Evolutionary conservation across 1,140 invertebrate genomes (phyloP).

Genomic region (Episyrphus balteatus): DNA sequence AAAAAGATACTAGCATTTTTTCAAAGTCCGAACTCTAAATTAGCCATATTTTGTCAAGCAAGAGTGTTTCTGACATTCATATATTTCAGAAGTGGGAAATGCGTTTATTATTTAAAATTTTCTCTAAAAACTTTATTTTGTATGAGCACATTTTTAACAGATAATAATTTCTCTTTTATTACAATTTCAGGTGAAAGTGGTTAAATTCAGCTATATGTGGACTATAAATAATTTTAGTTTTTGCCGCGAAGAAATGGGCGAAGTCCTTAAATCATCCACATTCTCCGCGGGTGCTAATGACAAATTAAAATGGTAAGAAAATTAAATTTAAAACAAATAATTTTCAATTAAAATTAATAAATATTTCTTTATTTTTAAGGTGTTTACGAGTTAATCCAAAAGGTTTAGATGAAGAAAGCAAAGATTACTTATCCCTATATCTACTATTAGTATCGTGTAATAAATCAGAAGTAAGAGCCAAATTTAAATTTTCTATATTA

Average conservation of each 20-base stretch:
- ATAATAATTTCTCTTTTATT: conserved; percentile 9
- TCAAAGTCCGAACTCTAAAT: too few relatives aligned
- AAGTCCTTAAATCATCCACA: conserved; percentile 98
- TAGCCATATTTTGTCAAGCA: too few relatives aligned
- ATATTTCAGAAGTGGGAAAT: too few relatives aligned
- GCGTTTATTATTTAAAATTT: too few relatives aligned
- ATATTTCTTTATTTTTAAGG: conserved; percentile 44
- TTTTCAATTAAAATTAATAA: background rate
- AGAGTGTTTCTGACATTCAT: too few relatives aligned
- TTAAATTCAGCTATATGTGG: conserved; percentile 99
- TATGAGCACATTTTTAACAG: too few relatives aligned
- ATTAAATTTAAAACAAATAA: background rate
- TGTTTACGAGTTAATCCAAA: conserved; percentile 98
- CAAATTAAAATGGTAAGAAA: conserved; percentile 91
- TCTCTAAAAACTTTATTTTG: too few relatives aligned
- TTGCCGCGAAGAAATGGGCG: conserved; percentile 98
- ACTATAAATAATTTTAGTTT: conserved; percentile 99
- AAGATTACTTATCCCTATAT: conserved; percentile 98
- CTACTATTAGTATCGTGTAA: conserved; percentile 97
- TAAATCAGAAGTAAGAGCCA: conserved; percentile 98
- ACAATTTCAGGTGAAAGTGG: conserved; percentile 89
- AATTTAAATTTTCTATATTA: conserved; percentile 99
- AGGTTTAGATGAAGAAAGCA: conserved; percentile 98
- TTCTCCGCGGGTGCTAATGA: conserved; percentile 98
- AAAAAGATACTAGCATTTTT: too few relatives aligned